Evolutionary conservation across 2,888 invertebrate genomes (phyloP), one percentile per base, ranked within the genome.

Genomic region (Drosophila fulvimacula): DNA sequence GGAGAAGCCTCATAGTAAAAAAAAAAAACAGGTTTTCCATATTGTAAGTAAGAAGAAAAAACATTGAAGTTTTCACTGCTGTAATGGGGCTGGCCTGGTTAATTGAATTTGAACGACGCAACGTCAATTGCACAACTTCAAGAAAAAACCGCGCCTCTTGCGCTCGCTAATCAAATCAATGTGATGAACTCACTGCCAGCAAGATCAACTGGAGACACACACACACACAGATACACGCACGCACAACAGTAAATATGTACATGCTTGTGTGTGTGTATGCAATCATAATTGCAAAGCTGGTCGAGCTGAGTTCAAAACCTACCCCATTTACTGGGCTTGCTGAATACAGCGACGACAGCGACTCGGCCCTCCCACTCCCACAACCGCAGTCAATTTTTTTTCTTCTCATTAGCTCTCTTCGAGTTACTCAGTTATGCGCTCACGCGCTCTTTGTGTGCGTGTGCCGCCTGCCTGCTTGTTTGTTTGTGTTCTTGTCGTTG

Each of bases 171-270:
- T 76, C 76, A 69, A 76, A 76, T 76, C 76, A 76, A 76, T 76
- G 76, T 76, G 76, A 76, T 76, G 76, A 76, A 76, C 76, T 76
- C 76, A 76, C 76, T 76, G 76, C 48, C 68, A 76, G 65, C 76
- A 76, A 68, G 76, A 76, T 76, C 76, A 76, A 76, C 60, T 51
- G 32, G 9, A 51, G 34, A 36, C 30, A 48, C 17, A 58, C n/a
- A 48, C n/a, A 48, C 4, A 15, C 17, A 53, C 30, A 46, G 6
- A 21, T 1, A 49, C 15, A 48, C 21, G 15, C 27, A 53, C 32
- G 38, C 13, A 52, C 19, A 39, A 17, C 49, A 56, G 13, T 39
- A 61, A 49, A 32, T 59, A 38, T 24, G 46, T 30, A 24, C 52
- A 17, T 44, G 24, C 15, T 34, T 41, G 38, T 39, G 9, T 32